A percentile compares a stretch with the other conserved stretches of the same genome.
Conservation (phyloP, 23 tunicate genomes). For the Ciona savignyi region DNA sequence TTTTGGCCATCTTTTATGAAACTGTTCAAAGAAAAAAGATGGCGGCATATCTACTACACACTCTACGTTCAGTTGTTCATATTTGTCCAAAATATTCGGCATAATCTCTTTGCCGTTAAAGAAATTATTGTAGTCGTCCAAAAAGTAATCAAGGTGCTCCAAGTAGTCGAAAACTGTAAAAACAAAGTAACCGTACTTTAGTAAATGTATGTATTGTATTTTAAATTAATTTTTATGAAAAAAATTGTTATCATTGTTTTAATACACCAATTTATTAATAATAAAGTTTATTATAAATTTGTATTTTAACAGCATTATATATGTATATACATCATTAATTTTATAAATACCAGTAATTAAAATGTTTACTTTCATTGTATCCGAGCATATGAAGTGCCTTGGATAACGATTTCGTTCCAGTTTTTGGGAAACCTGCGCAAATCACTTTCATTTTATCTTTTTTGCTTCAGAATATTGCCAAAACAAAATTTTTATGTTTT, state of each 20-base stretch:
- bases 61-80: slow-evolving; percentile 11
- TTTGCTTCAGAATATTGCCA: too few species aligned
- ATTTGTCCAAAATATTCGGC: slow-evolving; percentile 27
- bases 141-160: slow-evolving; percentile 27
- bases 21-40: slow-evolving; percentile 35
- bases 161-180: slow-evolving; percentile 30
- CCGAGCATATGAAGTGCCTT: slow-evolving; percentile 21
- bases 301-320: slow-evolving; percentile 4
- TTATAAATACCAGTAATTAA: too few species aligned
- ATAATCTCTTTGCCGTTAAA: background rate
- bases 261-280: too few species aligned
- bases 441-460: slow-evolving; percentile 30
- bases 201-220: too few species aligned
- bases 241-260: too few species aligned
- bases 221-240: too few species aligned
- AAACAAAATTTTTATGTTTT: too few species aligned
- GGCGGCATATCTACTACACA: slow-evolving; percentile 50
- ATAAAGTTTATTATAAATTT: too few species aligned
- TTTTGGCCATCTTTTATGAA: slow-evolving; percentile 38
- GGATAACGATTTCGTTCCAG: slow-evolving; percentile 39
- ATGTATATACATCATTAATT: too few species aligned
- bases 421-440: slow-evolving; percentile 50
- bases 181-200: too few species aligned
- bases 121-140: slow-evolving; percentile 24
- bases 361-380: slow-evolving; percentile 14